phyloP scores from a whole-genome alignment of 2,113 vertebrate genomes.

The Sinocyclocheilus anshuiensis region DNA sequence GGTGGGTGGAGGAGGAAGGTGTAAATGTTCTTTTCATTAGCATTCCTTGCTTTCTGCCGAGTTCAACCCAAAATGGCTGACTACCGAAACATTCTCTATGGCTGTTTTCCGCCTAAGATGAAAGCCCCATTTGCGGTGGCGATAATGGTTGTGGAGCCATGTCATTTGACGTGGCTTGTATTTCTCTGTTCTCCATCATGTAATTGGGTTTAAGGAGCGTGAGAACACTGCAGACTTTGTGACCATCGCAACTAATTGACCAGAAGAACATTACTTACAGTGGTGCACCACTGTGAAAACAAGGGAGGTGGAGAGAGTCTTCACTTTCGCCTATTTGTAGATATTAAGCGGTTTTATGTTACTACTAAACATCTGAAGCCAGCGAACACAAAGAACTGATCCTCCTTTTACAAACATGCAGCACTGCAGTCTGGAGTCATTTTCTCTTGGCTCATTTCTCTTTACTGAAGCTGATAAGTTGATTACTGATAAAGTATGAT shows the following conservation, averaged over 20 bases:
- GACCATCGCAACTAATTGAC: slow-evolving; percentile 74
- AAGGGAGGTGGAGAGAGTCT: slow-evolving; percentile 47
- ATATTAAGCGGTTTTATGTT: slow-evolving; percentile 1
- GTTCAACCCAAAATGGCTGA: slow-evolving; percentile 64
- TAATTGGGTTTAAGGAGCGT: slow-evolving; percentile 71
- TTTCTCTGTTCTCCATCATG: slow-evolving; percentile 63
- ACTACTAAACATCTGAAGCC: not conserved
- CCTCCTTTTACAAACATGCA: slow-evolving; percentile 13
- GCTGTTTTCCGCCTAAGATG: slow-evolving; percentile 73
- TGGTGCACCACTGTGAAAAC: slow-evolving; percentile 64
- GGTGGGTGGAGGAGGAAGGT: slow-evolving; percentile 63
- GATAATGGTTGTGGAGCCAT: slow-evolving; percentile 61
- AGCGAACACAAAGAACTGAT: not conserved
- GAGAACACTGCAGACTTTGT: slow-evolving; percentile 66
- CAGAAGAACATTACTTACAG: slow-evolving; percentile 63
- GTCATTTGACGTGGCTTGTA: slow-evolving; percentile 65
- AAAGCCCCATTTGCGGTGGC: slow-evolving; percentile 74
- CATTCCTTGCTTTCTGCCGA: slow-evolving; percentile 62
- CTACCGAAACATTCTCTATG: slow-evolving; percentile 63
- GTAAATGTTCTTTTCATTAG: slow-evolving; percentile 76
- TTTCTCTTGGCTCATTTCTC: slow-evolving; percentile 35
- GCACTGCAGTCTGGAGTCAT: slow-evolving; percentile 47
- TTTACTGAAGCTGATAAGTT: slow-evolving; percentile 71
- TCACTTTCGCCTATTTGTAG: slow-evolving; percentile 48
- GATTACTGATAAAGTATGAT: slow-evolving; percentile 78